phyloP scores from a whole-genome alignment of 2,888 invertebrate genomes.

The Diploptera punctata region DNA sequence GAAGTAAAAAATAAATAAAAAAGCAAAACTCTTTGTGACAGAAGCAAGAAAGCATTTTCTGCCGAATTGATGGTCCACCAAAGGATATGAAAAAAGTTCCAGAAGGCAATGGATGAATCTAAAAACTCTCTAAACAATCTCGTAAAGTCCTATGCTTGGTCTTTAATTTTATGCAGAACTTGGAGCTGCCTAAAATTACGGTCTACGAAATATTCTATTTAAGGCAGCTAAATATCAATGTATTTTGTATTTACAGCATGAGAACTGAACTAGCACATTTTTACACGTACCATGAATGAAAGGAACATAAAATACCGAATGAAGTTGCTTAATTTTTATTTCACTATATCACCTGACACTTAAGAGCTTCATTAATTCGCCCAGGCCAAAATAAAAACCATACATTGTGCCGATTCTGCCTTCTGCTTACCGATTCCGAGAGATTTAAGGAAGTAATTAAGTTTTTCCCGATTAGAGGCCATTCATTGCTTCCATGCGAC shows the following conservation, averaged over 20 bases:
- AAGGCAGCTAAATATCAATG: too few relatives aligned
- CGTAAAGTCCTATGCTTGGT: background rate
- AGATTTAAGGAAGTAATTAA: background rate
- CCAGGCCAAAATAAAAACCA: background rate
- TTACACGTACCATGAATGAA: too few relatives aligned
- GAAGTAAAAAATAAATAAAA: background rate
- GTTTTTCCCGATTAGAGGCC: background rate
- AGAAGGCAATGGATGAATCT: background rate
- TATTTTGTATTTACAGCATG: background rate
- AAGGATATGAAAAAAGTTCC: background rate
- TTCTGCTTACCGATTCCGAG: background rate
- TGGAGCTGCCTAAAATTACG: background rate
- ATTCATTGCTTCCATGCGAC: background rate
- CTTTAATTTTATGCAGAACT: background rate
- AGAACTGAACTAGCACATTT: background rate
- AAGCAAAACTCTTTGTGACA: background rate
- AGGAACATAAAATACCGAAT: background rate
- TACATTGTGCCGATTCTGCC: background rate
- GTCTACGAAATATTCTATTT: background rate
- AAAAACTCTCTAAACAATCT: background rate
- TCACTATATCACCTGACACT: background rate
- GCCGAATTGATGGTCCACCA: background rate
- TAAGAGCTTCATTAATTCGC: background rate
- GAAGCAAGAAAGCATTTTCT: background rate
- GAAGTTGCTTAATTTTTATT: background rate